Conservation (phyloP, 2,113 vertebrate species). For the Scopus umbretta region DNA sequence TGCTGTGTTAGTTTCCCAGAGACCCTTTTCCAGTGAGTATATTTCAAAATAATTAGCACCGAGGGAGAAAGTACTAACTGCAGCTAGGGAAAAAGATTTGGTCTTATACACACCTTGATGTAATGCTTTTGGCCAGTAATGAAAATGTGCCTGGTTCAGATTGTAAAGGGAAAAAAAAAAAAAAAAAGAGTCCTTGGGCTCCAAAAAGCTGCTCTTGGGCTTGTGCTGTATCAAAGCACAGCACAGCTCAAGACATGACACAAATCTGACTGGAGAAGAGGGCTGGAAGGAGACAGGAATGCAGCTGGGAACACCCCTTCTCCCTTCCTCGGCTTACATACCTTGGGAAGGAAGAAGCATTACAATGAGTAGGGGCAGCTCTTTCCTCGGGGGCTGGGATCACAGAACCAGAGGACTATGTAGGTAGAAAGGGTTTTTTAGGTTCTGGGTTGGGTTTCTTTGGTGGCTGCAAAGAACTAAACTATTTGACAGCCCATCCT, state of each 20-base stretch:
- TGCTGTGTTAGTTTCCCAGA: not conserved
- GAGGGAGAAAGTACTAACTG: not conserved
- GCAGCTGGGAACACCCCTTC: not conserved
- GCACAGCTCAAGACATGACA: fast-evolving
- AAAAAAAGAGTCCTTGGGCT: not conserved
- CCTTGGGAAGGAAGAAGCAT: not conserved
- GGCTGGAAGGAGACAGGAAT: not conserved
- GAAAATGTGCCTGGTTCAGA: not conserved
- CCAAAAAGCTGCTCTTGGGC: fast-evolving
- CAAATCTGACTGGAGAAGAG: not conserved
- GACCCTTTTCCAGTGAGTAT: fast-evolving
- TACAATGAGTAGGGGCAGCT: not conserved
- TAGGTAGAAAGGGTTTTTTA: fast-evolving
- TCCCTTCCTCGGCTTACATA: not conserved
- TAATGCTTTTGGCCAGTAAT: not conserved
- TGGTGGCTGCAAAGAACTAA: not conserved
- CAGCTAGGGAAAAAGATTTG: not conserved
- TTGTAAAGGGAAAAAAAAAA: too few relatives aligned
- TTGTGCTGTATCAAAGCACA: not conserved
- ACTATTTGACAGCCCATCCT: not conserved
- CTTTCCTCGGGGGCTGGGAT: fast-evolving
- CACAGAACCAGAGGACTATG: not conserved
- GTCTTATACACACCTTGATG: not conserved
- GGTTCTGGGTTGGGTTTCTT: not conserved
- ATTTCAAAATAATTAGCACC: not conserved